Conservation (phyloP, 2,113 vertebrate species). For the Xyliphius kryptos region DNA sequence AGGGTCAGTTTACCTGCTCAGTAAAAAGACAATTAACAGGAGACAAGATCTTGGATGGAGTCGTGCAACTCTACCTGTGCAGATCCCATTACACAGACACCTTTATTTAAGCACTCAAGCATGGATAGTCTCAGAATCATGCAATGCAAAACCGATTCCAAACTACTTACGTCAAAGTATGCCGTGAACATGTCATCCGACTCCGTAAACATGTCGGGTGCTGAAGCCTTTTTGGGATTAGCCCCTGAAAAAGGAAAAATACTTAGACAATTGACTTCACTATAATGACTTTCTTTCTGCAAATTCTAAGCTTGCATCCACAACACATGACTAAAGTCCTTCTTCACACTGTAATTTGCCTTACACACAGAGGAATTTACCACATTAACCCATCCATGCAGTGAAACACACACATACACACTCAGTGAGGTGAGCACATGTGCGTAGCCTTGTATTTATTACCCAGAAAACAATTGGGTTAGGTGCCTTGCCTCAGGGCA, state of each 20-base stretch:
- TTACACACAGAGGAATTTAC: too few relatives aligned
- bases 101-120: constrained; percentile 36
- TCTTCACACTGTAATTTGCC: too few relatives aligned
- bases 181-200: constrained; percentile 98
- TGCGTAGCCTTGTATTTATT: too few relatives aligned
- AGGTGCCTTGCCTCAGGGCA: too few relatives aligned
- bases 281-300: constrained; percentile 36
- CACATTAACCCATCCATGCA: too few relatives aligned
- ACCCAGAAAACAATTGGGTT: too few relatives aligned
- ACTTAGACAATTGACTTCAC: neutral
- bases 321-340: too few relatives aligned
- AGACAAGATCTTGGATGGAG: constrained; percentile 27
- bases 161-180: constrained; percentile 46
- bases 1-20: constrained; percentile 23
- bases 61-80: constrained; percentile 32
- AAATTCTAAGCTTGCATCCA: neutral
- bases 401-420: too few relatives aligned
- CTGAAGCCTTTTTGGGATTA: constrained; percentile 86
- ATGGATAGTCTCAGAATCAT: constrained; percentile 21
- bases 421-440: too few relatives aligned
- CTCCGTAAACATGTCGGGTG: constrained; percentile 98
- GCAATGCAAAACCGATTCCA: constrained; percentile 21
- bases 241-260: constrained; percentile 67
- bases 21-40: constrained; percentile 18
- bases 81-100: constrained; percentile 34